phyloP scores from a whole-genome alignment of 2,797 vertebrate species.

The Bufotes viridis region DNA sequence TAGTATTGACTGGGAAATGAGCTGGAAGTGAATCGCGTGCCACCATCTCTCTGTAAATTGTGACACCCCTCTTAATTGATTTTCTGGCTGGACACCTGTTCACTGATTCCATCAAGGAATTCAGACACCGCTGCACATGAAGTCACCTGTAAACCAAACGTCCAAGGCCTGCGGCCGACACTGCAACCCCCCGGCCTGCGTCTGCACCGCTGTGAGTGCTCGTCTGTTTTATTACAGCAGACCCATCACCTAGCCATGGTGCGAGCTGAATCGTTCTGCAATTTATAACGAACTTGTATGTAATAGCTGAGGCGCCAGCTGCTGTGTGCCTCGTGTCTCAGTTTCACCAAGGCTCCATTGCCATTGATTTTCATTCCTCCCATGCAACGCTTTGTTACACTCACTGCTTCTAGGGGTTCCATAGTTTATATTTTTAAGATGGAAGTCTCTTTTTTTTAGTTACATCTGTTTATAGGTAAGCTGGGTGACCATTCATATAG shows the following conservation, averaged over 20 bases:
- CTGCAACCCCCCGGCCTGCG: not conserved
- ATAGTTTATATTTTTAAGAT: not conserved
- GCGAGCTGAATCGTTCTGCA: not conserved
- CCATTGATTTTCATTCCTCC: not conserved
- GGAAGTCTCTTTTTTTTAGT: not conserved
- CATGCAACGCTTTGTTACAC: not conserved
- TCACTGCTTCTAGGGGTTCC: not conserved
- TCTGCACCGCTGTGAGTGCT: not conserved
- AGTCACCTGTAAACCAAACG: not conserved
- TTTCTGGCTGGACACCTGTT: conserved; percentile 43
- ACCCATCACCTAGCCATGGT: not conserved
- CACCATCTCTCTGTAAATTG: not conserved
- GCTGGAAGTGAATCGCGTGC: not conserved
- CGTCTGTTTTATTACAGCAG: not conserved
- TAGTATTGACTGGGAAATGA: conserved; percentile 37
- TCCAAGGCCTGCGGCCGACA: not conserved
- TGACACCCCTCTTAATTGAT: conserved; percentile 8
- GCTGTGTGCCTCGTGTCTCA: not conserved
- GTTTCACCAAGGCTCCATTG: not conserved
- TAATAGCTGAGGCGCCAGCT: not conserved
- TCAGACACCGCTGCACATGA: not conserved
- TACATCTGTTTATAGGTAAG: too few species aligned
- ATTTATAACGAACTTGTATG: not conserved
- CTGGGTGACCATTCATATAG: too few species aligned
- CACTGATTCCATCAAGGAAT: conserved; percentile 5